Conservation (phyloP, 2,888 invertebrate species). For the Caenorhabditis angaria region DNA sequence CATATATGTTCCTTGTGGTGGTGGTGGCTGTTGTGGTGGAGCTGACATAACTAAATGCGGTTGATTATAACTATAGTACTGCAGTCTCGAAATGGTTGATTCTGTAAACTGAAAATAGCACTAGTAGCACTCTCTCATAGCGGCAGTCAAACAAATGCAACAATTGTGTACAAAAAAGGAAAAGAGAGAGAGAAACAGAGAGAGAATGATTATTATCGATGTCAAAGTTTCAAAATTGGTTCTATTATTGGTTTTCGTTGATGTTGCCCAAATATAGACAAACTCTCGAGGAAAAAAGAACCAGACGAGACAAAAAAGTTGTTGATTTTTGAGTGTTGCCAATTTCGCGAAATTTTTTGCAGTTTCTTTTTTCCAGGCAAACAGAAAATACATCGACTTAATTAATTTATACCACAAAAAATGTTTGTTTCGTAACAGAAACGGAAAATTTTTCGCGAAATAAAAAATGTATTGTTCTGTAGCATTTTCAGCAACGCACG, state of each 20-base stretch:
- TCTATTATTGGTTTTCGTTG: not conserved
- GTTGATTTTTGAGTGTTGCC: not conserved
- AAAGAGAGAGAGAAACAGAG: not conserved
- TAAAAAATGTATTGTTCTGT: not conserved
- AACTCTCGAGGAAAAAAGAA: not conserved
- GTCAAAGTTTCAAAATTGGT: conserved; percentile 1
- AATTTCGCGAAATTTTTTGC: not conserved
- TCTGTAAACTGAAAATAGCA: not conserved
- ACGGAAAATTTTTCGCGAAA: not conserved
- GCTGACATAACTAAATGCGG: not conserved
- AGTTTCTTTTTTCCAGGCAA: not conserved
- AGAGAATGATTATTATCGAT: not conserved
- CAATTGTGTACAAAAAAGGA: not conserved
- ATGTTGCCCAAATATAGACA: too few species aligned
- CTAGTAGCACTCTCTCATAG: conserved; percentile 1
- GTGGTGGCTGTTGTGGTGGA: conserved; percentile 27
- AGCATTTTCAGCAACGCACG: not conserved
- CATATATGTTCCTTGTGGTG: conserved; percentile 13
- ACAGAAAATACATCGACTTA: not conserved
- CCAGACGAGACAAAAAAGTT: not conserved
- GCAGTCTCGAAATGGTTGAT: not conserved
- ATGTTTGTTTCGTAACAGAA: not conserved
- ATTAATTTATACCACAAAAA: not conserved
- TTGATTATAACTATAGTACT: not conserved
- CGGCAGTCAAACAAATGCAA: too few species aligned